Evolutionary conservation across 2,888 invertebrate genomes (phyloP).

Genomic region (Megamerina dolium): DNA sequence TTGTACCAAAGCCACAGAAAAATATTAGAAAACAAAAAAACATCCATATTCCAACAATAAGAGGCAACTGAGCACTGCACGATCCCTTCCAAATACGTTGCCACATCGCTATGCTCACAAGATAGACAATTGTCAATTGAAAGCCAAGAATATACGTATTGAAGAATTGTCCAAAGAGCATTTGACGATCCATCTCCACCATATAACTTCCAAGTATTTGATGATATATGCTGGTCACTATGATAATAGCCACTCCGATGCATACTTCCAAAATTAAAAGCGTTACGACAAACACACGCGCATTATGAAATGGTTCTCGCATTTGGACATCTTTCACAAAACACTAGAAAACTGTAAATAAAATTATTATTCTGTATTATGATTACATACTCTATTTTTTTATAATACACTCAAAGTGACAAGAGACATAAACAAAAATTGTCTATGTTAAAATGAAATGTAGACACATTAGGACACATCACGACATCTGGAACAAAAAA

Average conservation of each 20-base stretch:
- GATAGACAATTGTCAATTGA: slow-evolving; percentile 31
- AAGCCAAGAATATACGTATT: slow-evolving; percentile 32
- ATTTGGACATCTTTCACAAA: slow-evolving; percentile 35
- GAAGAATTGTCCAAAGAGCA: slow-evolving; percentile 30
- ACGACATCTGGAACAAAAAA: too few relatives aligned
- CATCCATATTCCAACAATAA: slow-evolving; percentile 34
- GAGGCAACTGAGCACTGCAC: slow-evolving; percentile 30
- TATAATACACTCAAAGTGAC: too few relatives aligned
- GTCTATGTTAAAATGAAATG: too few relatives aligned
- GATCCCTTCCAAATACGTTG: slow-evolving; percentile 31
- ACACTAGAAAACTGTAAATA: slow-evolving; percentile 6
- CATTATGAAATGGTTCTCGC: slow-evolving; percentile 37
- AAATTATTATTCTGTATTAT: neutral
- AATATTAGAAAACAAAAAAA: slow-evolving; percentile 34
- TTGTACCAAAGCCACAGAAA: slow-evolving; percentile 30
- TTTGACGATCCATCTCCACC: slow-evolving; percentile 25
- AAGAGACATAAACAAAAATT: too few relatives aligned
- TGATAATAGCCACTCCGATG: slow-evolving; percentile 30
- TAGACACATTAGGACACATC: too few relatives aligned
- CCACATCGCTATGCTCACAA: slow-evolving; percentile 36
- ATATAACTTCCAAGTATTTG: slow-evolving; percentile 28
- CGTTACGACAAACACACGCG: slow-evolving; percentile 29
- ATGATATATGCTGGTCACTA: slow-evolving; percentile 31
- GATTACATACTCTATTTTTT: neutral
- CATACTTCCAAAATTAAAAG: slow-evolving; percentile 32